Evolutionary conservation across 2,888 invertebrate genomes (phyloP).

Genomic region (Schrankia costaestrigalis): DNA sequence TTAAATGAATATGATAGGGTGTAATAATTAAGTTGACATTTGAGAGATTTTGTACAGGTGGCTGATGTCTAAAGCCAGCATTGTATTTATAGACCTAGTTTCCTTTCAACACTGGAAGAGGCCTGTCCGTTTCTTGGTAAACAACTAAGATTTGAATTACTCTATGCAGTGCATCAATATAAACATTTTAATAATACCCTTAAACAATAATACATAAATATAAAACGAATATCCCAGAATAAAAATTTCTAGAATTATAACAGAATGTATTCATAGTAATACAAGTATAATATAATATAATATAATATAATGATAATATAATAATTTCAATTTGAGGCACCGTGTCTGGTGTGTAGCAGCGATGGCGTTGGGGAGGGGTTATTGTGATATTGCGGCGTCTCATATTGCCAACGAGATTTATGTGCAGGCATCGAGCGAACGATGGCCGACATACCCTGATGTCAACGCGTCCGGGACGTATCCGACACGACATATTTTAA

Average conservation of each 20-base stretch:
- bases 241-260: slow-evolving; percentile 20
- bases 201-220: not conserved
- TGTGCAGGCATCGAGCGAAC: slow-evolving; percentile 40
- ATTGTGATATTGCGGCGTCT: slow-evolving; percentile 69
- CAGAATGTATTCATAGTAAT: slow-evolving; percentile 25
- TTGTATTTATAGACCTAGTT: no score
- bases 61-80: no score
- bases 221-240: no score
- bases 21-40: no score
- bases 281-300: slow-evolving; percentile 22
- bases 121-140: no score
- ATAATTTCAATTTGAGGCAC: slow-evolving; percentile 50
- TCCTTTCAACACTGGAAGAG: no score
- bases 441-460: not conserved
- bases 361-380: slow-evolving; percentile 54
- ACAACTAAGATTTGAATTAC: no score
- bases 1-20: no score
- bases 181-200: not conserved
- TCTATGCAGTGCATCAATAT: no score
- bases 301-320: slow-evolving; percentile 36
- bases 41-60: no score
- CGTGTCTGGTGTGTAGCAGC: slow-evolving; percentile 31
- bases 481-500: no score
- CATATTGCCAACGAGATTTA: slow-evolving; percentile 72
- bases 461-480: no score